Evolutionary conservation across 2,797 vertebrate genomes (phyloP).

Genomic region (Typhlichthys eigenmanni): DNA sequence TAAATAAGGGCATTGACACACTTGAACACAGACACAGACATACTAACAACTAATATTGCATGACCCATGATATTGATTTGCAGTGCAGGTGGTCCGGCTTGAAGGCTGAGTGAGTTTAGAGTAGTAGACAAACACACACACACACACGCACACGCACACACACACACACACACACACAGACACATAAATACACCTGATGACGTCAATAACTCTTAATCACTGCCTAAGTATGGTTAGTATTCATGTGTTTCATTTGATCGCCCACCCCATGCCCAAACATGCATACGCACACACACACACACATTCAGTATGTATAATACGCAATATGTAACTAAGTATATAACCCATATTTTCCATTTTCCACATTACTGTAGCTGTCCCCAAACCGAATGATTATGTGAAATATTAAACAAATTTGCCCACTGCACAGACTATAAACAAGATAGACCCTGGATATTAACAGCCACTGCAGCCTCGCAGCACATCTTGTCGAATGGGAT

Average conservation of each 20-base stretch:
- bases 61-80: constrained; percentile 47
- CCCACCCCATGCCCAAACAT: neutral
- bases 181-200: constrained; percentile 18
- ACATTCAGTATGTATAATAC: neutral
- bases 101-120: constrained; percentile 20
- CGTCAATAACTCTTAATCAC: constrained; percentile 17
- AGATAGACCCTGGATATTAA: constrained; percentile 34
- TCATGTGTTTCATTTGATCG: constrained; percentile 14
- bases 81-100: constrained; percentile 44
- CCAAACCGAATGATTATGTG: constrained; percentile 17
- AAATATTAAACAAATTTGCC: constrained; percentile 47
- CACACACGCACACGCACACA: neutral
- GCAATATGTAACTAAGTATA: constrained; percentile 3
- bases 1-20: neutral
- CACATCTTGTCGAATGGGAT: constrained; percentile 13
- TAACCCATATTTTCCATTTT: constrained; percentile 10
- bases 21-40: constrained; percentile 30
- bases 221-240: constrained; percentile 11
- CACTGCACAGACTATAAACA: constrained; percentile 13
- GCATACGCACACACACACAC: constrained; percentile 6
- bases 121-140: constrained; percentile 8
- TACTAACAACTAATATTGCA: neutral
- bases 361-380: neutral
- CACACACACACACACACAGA: constrained; percentile 5
- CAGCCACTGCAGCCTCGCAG: constrained; percentile 26